Evolutionary conservation across 2,797 vertebrate genomes (phyloP), one percentile per base, ranked within the genome.

Genomic region (Oreortyx pictus): DNA sequence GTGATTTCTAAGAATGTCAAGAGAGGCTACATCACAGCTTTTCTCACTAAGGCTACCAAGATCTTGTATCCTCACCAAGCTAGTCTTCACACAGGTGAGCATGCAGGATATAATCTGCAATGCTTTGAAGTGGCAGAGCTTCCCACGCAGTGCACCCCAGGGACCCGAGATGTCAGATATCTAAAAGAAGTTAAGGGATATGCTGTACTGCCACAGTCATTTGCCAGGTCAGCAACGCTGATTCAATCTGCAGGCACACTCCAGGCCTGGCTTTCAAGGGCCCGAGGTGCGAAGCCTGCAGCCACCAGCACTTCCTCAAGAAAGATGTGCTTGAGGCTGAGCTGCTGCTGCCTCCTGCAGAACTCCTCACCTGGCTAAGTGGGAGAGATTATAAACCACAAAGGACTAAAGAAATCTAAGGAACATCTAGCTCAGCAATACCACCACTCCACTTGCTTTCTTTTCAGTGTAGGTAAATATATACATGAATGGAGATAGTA

Each of bases 1-100:
- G 57, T 68, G 84, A 92, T 92, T 91, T 76, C 82, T 74, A 72
- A 92, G 84, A 84, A 74, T 56, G 75, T 56, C 75, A 76, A 72
- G 37, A 57, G 54, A n/a, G 9, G 33, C 50, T 80, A 84, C 9
- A 20, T 17, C 73, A 68, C 74, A 93, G 70, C 18, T 82, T 91
- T 82, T 59, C 86, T 86, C 66, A 68, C 54, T 37, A 14, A 47
- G 73, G 50, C 73, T 82, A n/a, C 75, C 14, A 18, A 68, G 68
- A 35, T 4, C 16, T 0, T 29, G n/a, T 43, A 43, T 16, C 66
- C 25, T 61, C 33, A 35, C 66, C 50, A 47, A 68, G 61, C 11
- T 39, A 11, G 50, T 7, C 14, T 52, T 80, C 3, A 1, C 1
- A 33, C 22, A 46, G 65, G n/a, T 41, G 15, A 11, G 8, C 2